Percentiles rank a stretch among this genome's conserved stretches.
These are phyloP conservation scores for Hydrolagus colliei DNA, from an alignment of 2,797 vertebrate genomes.

Conservation along the genomic window DNA sequence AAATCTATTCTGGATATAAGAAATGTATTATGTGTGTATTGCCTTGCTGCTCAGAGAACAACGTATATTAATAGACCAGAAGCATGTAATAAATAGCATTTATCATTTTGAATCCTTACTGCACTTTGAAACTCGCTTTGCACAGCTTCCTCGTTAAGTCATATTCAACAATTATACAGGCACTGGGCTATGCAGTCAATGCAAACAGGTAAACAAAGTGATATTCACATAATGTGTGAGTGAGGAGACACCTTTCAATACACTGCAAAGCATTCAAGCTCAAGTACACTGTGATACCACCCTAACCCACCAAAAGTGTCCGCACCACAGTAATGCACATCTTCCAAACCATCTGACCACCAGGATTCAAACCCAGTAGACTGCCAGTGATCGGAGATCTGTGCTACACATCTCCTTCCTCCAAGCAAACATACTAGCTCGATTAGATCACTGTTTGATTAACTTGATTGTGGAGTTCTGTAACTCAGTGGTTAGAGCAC, in stretches of 20 bases:
- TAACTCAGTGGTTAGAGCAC: too few relatives aligned
- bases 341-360: too few relatives aligned
- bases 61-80: slow-evolving; percentile 23
- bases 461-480: too few relatives aligned
- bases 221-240: too few relatives aligned
- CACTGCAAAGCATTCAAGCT: not conserved
- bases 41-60: slow-evolving; percentile 20
- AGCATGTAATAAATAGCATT: slow-evolving; percentile 17
- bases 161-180: too few relatives aligned
- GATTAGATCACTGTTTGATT: not conserved
- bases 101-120: slow-evolving; percentile 22
- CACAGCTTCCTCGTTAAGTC: not conserved
- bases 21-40: slow-evolving; percentile 26
- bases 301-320: not conserved
- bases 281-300: slow-evolving; percentile 32
- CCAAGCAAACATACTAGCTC: not conserved
- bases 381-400: not conserved
- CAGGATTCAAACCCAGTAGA: not conserved
- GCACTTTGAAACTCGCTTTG: slow-evolving; percentile 18
- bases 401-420: not conserved
- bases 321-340: not conserved
- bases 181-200: too few relatives aligned
- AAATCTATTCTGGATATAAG: slow-evolving; percentile 30
- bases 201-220: too few relatives aligned
- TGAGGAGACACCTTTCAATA: too few relatives aligned